phyloP scores from a whole-genome alignment of 2,888 invertebrate genomes.

The Microctonus hyperodae region DNA sequence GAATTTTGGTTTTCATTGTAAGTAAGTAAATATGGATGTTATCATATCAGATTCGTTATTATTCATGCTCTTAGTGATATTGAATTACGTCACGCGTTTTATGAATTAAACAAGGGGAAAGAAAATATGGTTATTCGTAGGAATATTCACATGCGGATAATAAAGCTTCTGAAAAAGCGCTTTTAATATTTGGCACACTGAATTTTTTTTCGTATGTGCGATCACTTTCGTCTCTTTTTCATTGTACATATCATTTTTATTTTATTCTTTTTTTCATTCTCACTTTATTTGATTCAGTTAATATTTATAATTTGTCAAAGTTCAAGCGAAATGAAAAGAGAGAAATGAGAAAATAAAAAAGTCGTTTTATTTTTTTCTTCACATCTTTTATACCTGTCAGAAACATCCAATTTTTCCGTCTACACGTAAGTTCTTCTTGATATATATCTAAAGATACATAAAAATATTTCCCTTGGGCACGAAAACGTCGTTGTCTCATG shows the following conservation, averaged over 20 bases:
- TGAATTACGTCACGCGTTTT: slow-evolving; percentile 26
- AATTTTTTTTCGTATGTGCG: too few species aligned
- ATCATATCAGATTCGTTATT: slow-evolving; percentile 33
- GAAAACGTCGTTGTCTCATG: slow-evolving; percentile 11
- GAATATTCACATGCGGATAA: too few species aligned
- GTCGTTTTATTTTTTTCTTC: not conserved
- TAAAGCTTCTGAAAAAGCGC: too few species aligned
- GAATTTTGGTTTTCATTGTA: slow-evolving; percentile 9
- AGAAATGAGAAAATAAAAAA: not conserved
- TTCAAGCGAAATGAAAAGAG: not conserved
- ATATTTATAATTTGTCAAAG: too few species aligned
- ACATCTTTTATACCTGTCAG: slow-evolving; percentile 14
- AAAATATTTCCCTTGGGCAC: slow-evolving; percentile 21
- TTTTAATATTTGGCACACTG: too few species aligned
- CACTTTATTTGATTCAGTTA: too few species aligned
- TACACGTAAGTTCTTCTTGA: slow-evolving; percentile 8
- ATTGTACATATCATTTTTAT: too few species aligned
- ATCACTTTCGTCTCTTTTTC: too few species aligned
- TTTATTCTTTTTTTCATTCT: not conserved
- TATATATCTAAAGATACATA: slow-evolving; percentile 18
- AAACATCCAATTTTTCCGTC: slow-evolving; percentile 18
- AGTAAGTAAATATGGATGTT: slow-evolving; percentile 22
- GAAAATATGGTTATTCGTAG: too few species aligned
- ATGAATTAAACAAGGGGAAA: too few species aligned
- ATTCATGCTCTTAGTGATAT: slow-evolving; percentile 48